Conservation (phyloP, 1,140 invertebrate genomes). For the Epicauta chinensis region DNA sequence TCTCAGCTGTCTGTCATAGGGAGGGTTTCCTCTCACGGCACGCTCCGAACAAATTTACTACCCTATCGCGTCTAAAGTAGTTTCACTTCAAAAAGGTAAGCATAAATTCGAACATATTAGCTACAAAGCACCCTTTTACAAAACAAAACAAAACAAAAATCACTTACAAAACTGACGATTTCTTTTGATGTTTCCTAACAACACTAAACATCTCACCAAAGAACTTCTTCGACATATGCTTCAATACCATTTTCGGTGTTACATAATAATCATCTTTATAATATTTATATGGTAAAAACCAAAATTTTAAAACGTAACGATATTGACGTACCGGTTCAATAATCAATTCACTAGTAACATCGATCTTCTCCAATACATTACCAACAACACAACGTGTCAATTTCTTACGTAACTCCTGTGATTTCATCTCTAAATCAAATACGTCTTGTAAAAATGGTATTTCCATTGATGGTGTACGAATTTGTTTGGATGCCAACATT, state of each 20-base stretch:
- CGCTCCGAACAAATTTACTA: too few species aligned
- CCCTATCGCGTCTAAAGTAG: too few species aligned
- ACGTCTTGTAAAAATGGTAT: conserved; percentile 66
- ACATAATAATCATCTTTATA: conserved; percentile 68
- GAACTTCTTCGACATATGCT: conserved; percentile 59
- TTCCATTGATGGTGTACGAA: conserved; percentile 96
- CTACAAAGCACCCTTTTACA: too few species aligned
- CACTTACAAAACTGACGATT: conserved; percentile 33
- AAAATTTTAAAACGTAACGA: conserved; percentile 56
- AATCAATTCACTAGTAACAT: conserved; percentile 57
- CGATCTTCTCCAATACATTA: conserved; percentile 71
- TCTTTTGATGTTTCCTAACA: conserved; percentile 39
- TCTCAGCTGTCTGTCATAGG: too few species aligned
- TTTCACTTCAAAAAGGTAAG: too few species aligned
- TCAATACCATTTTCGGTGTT: conserved; percentile 62
- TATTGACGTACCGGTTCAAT: conserved; percentile 46
- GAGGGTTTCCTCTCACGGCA: too few species aligned
- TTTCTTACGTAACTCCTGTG: conserved; percentile 61
- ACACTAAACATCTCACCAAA: conserved; percentile 54
- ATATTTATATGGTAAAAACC: conserved; percentile 64
- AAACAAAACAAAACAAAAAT: neutral
- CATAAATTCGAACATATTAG: too few species aligned
- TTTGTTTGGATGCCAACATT: conserved; percentile 87
- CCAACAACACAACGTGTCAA: conserved; percentile 71
- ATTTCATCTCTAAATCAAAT: conserved; percentile 50